Base-by-base conservation (phyloP, 2,888 invertebrate genomes). In the Cremastobaeus sp. region DNA sequence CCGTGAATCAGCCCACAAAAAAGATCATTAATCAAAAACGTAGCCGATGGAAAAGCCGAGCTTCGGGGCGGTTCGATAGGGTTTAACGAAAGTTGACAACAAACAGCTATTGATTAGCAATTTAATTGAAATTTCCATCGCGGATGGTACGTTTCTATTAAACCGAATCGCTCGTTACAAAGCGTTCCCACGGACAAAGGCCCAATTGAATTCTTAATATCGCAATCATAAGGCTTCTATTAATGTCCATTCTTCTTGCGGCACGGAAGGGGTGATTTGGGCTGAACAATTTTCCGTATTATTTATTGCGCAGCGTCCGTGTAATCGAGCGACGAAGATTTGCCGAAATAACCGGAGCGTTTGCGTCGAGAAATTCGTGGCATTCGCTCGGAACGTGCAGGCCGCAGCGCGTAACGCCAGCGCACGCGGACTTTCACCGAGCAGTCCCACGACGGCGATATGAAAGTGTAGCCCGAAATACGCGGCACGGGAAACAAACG, bases 381-480 rank as follows among this genome's bases (percentile, higher is more conserved):
- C 43, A 15, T 2, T 39, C 39, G 47, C 5, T 50, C 17, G 30
- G 48, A 66, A 48, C 43, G 47, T 47, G 54, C 14, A 47, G 21
- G 52, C 69, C 17, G 32, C 32, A 20, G 64, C 50, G 62, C 70
- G 64, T 55, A 50, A 70, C 71, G 50, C 14, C 11, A 59, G 34
- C 68, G 43, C 57, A 57, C 68, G 60, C 60, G 17, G 39, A 69
- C 69, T 69, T 69, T 69, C 69, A 69, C 69, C 69, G 18, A 59
- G 50, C 47, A 30, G 17, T 64, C 64, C 15, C 57, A 48, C 45
- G 37, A 15, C 39, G 37, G 64, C 50, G 11, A 71, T 64, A 71
- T 71, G 71, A 71, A 71, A 71, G 71, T 71, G 64, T 57, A 50
- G 35, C 18, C 70, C 57, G 28, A 64, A 71, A 71, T 71, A 55